Evolutionary conservation across 2,888 invertebrate genomes (phyloP).

Genomic region (Cosmia trapezina): DNA sequence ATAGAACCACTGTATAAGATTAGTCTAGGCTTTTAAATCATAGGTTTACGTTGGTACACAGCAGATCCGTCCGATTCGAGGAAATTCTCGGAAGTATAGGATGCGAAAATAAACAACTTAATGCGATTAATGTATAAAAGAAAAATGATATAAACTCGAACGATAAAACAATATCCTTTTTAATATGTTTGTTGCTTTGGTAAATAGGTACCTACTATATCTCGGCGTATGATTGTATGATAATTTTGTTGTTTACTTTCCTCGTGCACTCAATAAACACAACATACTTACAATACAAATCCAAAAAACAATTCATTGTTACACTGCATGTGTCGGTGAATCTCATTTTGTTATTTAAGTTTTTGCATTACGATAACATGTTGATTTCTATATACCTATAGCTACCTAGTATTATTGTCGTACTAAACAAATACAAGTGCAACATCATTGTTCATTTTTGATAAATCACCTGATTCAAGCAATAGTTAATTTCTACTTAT

Average conservation of each 20-base stretch:
- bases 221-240: background rate
- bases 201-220: background rate
- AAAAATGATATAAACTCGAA: background rate
- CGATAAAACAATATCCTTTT: background rate
- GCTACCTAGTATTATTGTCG: background rate
- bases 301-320: too few species aligned
- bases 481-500: background rate
- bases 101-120: background rate
- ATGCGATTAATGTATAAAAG: background rate
- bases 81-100: too few species aligned
- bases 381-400: background rate
- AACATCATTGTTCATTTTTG: background rate
- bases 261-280: conserved; percentile 3
- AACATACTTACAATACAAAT: too few species aligned
- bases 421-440: conserved; percentile 3
- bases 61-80: background rate
- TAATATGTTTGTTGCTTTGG: background rate
- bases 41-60: background rate
- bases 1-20: conserved; percentile 52
- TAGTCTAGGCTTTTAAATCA: conserved; percentile 22
- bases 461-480: background rate
- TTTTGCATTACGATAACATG: background rate
- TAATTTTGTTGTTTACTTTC: conserved; percentile 38
- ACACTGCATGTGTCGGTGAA: too few species aligned
- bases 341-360: background rate